Conservation (phyloP, 1,140 invertebrate species). For the Popillia japonica region DNA sequence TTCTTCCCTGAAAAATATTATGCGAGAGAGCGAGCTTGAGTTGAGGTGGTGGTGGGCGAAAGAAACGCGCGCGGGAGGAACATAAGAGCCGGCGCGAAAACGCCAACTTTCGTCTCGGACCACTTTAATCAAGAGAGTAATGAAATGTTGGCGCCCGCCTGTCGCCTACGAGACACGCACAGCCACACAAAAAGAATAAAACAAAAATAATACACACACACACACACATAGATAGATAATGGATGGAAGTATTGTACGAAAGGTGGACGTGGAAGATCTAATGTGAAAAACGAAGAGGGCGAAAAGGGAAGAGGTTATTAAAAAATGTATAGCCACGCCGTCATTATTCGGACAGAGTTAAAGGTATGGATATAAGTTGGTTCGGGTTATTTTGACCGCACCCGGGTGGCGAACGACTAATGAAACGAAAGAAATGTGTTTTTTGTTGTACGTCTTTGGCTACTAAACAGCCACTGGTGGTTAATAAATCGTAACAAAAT, state of each 20-base stretch:
- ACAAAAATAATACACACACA: constrained; percentile 43
- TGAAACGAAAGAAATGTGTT: not conserved
- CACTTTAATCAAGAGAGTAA: constrained; percentile 56
- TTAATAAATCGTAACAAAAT: no score
- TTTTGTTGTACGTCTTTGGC: not conserved
- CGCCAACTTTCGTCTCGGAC: constrained; percentile 34
- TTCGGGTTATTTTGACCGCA: constrained; percentile 3
- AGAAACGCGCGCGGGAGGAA: constrained; percentile 10
- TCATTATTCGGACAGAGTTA: not conserved
- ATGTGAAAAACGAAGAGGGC: constrained; percentile 2
- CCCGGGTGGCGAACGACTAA: not conserved
- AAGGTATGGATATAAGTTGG: not conserved
- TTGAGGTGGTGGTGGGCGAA: not conserved
- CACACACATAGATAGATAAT: not conserved
- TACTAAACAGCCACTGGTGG: not conserved
- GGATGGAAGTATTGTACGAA: not conserved
- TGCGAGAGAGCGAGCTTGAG: not conserved
- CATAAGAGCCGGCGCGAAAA: constrained; percentile 40
- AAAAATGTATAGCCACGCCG: not conserved
- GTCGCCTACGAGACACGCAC: constrained; percentile 57
- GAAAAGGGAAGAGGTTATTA: not conserved
- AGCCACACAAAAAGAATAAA: constrained; percentile 58
- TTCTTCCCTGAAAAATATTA: not conserved
- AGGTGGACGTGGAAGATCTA: not conserved
- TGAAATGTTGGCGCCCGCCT: constrained; percentile 58